Base-by-base conservation (phyloP, 1,140 invertebrate species). In the Anastrepha obliqua region DNA sequence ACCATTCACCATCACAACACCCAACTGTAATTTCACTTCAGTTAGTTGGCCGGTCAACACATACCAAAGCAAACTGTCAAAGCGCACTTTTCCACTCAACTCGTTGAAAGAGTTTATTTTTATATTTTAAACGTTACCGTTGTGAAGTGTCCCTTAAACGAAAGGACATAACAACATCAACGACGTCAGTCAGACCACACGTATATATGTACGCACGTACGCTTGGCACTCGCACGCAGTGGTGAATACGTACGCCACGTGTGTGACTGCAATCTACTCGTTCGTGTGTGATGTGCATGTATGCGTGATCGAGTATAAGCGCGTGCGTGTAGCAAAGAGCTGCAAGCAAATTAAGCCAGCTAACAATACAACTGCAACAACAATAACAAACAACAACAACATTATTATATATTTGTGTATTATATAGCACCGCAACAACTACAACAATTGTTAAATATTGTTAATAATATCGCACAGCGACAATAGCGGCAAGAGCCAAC, bases 161-260 rank as follows among this genome's bases (percentile, higher is more conserved):
- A 17, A 74, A 74, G 67, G 42, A 74, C 67, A 74, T 74, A 74
- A 74, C 67, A 74, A 74, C 17, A 74, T 47, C 42, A 74, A 74
- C 67, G 42, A 70, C 67, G 67, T 70, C 67, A 70, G 42, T 70
- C 20, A 15, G 67, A 70, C 67, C 42, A 42, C 67, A 11, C 64
- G 65, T 9, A 62, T 62, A 4, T 4, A 62, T 17, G 17, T 4
- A 9, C 0, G 17, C 60, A 62, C 8, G 9, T 15, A 62, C 29
- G 29, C 29, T 1, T 29, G 29, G 29, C 29, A 29, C 29, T 29
- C 29, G 29, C 29, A 29, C 29, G 29, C 29, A 29, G 29, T 29
- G 51, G 9, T 9, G 5, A 55, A 55, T 9, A 55, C 51, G 51
- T 55, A 55, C 51, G 51, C 51, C 51, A 55, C 51, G 51, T 55